Evolutionary conservation across 1,140 invertebrate genomes (phyloP), one percentile per base, ranked within the genome.

Genomic region (Berghia stephanieae): DNA sequence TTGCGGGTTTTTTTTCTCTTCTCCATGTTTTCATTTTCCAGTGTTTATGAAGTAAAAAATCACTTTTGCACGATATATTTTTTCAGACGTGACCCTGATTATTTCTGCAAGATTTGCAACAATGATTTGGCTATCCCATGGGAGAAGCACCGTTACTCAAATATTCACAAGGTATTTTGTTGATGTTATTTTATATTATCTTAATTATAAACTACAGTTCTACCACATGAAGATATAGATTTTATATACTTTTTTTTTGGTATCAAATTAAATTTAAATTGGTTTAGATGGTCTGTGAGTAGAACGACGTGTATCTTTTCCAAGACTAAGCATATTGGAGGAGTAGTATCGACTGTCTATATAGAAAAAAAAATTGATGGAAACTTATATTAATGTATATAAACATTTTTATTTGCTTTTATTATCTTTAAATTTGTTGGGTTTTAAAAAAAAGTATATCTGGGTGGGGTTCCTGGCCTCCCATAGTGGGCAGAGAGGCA

Each of bases 101-200:
- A 34, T 8, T 81, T 78, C 42, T 81, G 80, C 76, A 79, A 79
- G 46, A 71, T 81, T 8, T 81, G 80, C 68, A 78, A 79, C 34
- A 46, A 75, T 38, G 66, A 46, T 13, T 40, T 81, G 44, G 66
- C 42, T 18, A 74, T 81, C 31, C 76, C 75, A 16, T 79, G 46
- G 69, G 38, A 73, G 21, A 55, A 72, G 4, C 80, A 81, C 57
- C 77, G 70, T 49, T 36, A 49, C 21, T 70, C 78, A 24, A 78
- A 70, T 36, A 78, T 81, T 43, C 80, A 81, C 73, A 79, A 43
- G 78, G 80, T 81, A 73, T 46, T 67, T 21, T 46, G 46, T 16
- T n/a, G 5, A 57, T 57, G 16, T 0, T 31, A 13, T 18, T 6
- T 10, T 69, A 69, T 36, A 13, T 8, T 69, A 40, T 69, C 60